These are phyloP conservation scores for Astyanax mexicanus DNA, from an alignment of 2,797 vertebrate species.

Conservation along the genomic window DNA sequence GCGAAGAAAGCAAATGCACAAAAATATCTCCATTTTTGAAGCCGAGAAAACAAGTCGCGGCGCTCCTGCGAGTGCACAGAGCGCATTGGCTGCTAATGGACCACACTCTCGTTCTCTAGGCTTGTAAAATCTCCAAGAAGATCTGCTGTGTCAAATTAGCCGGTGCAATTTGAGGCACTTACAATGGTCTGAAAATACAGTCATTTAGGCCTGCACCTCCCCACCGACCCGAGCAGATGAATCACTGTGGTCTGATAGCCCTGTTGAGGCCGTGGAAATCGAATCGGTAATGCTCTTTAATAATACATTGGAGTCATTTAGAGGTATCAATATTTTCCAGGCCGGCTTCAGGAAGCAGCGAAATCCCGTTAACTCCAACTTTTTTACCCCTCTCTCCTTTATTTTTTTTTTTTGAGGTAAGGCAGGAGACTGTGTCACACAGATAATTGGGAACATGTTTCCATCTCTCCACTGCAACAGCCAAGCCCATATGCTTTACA, in stretches of 20 bases:
- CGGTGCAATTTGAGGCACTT: constrained; percentile 60
- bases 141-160: constrained; percentile 65
- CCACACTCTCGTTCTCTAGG: constrained; percentile 54
- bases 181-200: constrained; percentile 59
- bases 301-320: constrained; percentile 65
- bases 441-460: constrained; percentile 59
- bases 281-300: constrained; percentile 60
- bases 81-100: constrained; percentile 48
- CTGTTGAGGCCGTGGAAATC: constrained; percentile 57
- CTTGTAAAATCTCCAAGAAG: constrained; percentile 61
- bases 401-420: constrained; percentile 46
- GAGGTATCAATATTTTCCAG: constrained; percentile 62
- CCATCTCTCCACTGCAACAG: constrained; percentile 38
- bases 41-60: constrained; percentile 27
- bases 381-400: constrained; percentile 32
- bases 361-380: constrained; percentile 63
- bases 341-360: constrained; percentile 55
- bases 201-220: constrained; percentile 57
- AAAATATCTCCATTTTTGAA: constrained; percentile 45
- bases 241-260: constrained; percentile 59
- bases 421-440: constrained; percentile 49
- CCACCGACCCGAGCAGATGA: constrained; percentile 55
- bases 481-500: constrained; percentile 38
- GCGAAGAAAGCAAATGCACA: constrained; percentile 23
- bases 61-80: constrained; percentile 14